Percentiles rank a stretch among this genome's conserved stretches.
phyloP scores from a whole-genome alignment of 2,888 invertebrate genomes.

The Athrips mouffetella region DNA sequence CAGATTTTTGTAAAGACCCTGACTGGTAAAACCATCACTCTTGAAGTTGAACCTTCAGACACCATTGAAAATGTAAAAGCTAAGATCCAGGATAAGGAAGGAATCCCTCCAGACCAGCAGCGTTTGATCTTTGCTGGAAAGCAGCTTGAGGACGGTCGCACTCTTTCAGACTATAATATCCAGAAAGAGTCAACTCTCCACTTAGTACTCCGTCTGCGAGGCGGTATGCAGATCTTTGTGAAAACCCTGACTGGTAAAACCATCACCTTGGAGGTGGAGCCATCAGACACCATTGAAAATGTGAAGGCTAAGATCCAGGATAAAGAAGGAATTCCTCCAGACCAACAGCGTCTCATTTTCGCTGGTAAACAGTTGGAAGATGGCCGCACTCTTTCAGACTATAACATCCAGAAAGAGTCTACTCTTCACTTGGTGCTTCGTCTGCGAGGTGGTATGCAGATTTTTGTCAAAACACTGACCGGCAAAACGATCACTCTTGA shows the following conservation, averaged over 20 bases:
- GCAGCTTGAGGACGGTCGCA: conserved; percentile 28
- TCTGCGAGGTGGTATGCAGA: conserved; percentile 9
- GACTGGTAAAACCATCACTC: conserved; percentile 16
- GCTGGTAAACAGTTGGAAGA: conserved; percentile 10
- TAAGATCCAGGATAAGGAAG: conserved; percentile 30
- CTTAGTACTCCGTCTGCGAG: conserved; percentile 25
- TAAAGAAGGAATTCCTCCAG: conserved; percentile 8
- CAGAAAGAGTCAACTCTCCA: conserved; percentile 34
- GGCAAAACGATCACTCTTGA: conserved; percentile 8
- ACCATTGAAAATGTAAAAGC: conserved; percentile 22
- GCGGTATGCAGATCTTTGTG: conserved; percentile 45
- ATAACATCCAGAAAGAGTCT: conserved; percentile 13
- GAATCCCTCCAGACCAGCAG: conserved; percentile 28
- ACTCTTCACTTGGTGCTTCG: conserved; percentile 11
- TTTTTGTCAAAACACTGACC: conserved; percentile 6
- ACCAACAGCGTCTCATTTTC: conserved; percentile 11
- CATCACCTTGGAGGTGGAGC: conserved; percentile 90
- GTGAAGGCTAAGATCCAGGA: conserved; percentile 12
- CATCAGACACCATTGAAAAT: conserved; percentile 82
- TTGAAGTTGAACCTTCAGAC: conserved; percentile 16
- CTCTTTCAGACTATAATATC: conserved; percentile 27
- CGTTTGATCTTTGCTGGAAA: conserved; percentile 29
- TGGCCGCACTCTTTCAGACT: conserved; percentile 11
- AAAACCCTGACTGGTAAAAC: conserved; percentile 29
- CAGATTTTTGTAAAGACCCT: conserved; percentile 15